phyloP scores from a whole-genome alignment of 1,140 invertebrate genomes.

The Mycetomoellerius zeteki region DNA sequence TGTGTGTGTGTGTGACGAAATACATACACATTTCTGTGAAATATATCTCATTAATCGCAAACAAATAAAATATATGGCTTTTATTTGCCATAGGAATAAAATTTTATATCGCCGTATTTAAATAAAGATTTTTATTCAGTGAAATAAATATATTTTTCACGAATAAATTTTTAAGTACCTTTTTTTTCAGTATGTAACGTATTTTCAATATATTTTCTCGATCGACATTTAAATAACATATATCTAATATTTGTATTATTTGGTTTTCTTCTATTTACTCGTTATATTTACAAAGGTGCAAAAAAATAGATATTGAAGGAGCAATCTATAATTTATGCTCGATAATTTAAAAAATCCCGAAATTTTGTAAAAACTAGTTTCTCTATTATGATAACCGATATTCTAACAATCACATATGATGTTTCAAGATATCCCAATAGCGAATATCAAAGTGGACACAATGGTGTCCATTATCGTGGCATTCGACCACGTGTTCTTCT shows the following conservation, averaged over 20 bases:
- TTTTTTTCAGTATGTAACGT: background rate
- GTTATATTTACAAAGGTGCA: background rate
- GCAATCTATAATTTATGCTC: background rate
- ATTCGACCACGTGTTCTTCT: conserved; percentile 1
- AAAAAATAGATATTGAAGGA: background rate
- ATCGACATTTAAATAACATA: background rate
- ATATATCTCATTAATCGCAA: too few species aligned
- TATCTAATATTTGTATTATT: background rate
- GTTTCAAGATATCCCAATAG: conserved; percentile 19
- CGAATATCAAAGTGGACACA: conserved; percentile 23
- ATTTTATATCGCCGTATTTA: too few species aligned
- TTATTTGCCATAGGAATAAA: too few species aligned
- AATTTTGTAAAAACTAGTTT: background rate
- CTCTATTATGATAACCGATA: conserved; percentile 3
- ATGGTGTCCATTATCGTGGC: conserved; percentile 35
- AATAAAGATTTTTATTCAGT: too few species aligned
- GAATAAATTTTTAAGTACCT: too few species aligned
- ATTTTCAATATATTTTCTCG: background rate
- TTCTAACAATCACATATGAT: background rate
- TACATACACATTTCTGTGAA: too few species aligned
- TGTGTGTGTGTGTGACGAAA: too few species aligned
- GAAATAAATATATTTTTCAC: too few species aligned
- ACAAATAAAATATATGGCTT: too few species aligned
- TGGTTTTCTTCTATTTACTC: background rate
- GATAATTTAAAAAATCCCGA: conserved; percentile 25